These are phyloP conservation scores for Temnothorax rugatulus DNA, from an alignment of 2,888 invertebrate species.

Conservation along the genomic window DNA sequence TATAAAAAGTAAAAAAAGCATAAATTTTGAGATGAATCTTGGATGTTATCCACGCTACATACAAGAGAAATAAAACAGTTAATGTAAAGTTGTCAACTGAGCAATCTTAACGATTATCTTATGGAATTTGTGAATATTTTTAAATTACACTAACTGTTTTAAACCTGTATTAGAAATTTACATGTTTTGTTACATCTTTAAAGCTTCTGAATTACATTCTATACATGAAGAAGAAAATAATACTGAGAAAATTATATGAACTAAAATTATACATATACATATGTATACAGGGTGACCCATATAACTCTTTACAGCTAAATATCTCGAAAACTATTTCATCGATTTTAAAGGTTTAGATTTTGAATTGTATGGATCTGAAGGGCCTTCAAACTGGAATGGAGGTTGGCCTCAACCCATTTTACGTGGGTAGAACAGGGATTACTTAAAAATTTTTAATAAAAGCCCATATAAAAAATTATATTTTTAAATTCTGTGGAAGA, in stretches of 20 bases:
- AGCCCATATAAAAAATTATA: no score
- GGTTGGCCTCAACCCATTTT: no score
- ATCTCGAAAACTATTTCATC: no score
- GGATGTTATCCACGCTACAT: background rate
- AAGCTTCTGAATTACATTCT: background rate
- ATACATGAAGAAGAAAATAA: background rate
- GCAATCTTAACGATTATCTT: background rate
- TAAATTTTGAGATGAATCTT: background rate
- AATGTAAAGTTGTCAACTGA: background rate
- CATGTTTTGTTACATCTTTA: background rate
- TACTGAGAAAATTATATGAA: conserved; percentile 15
- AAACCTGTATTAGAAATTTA: conserved; percentile 3
- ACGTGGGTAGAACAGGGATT: no score
- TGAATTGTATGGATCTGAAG: no score
- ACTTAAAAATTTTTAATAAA: no score
- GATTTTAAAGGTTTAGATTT: no score
- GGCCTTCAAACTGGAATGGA: no score
- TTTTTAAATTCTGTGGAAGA: no score
- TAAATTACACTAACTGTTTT: background rate
- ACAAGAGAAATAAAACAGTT: conserved; percentile 18
- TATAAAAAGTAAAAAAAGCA: conserved; percentile 14
- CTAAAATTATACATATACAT: background rate
- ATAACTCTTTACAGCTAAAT: no score
- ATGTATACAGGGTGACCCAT: no score
- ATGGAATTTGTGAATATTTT: background rate